A percentile compares a stretch with the other conserved stretches of the same genome.
Evolutionary conservation across 35 echinoderm and acorn worm species (phyloP).

Genomic region (Apostichopus japonicus): DNA sequence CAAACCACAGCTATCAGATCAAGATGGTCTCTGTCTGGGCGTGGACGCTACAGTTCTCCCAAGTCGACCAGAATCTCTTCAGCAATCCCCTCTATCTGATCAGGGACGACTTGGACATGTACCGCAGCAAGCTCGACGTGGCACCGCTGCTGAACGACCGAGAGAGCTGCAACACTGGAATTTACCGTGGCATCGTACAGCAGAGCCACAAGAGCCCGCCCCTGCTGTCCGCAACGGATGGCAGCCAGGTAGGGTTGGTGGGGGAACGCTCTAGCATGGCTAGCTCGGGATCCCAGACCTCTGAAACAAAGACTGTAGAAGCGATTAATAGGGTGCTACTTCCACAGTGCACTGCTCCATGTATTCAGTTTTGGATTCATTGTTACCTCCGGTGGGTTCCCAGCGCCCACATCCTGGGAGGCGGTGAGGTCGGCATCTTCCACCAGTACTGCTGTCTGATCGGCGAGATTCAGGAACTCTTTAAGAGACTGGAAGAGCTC

Average conservation of each 20-base stretch:
- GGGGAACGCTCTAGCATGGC: background rate
- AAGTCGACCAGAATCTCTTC: conserved; percentile 90
- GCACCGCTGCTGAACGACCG: conserved; percentile 29
- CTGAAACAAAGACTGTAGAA: background rate
- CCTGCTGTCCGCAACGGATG: background rate
- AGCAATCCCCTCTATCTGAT: conserved; percentile 91
- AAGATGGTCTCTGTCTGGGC: conserved; percentile 91
- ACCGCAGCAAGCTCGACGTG: conserved; percentile 46
- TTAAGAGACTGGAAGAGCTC: conserved; percentile 73
- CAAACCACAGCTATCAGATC: conserved; percentile 2
- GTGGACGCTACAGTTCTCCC: conserved; percentile 92
- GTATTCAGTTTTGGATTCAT: conserved; percentile 93
- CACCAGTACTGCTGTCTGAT: conserved; percentile 92
- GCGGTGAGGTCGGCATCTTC: conserved; percentile 73
- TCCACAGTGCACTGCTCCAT: conserved; percentile 58
- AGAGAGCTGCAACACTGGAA: conserved; percentile 68
- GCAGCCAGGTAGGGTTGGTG: background rate
- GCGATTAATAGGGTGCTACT: conserved; percentile 45
- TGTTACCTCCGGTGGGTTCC: conserved; percentile 94
- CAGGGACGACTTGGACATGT: conserved; percentile 64
- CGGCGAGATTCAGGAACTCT: conserved; percentile 93
- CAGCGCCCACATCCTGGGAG: conserved; percentile 86
- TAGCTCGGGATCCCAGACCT: background rate
- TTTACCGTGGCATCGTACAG: conserved; percentile 71
- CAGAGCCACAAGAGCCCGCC: conserved; percentile 1